These are phyloP conservation scores for Octonoba sinensis DNA, from an alignment of 2,888 invertebrate species.

Conservation along the genomic window DNA sequence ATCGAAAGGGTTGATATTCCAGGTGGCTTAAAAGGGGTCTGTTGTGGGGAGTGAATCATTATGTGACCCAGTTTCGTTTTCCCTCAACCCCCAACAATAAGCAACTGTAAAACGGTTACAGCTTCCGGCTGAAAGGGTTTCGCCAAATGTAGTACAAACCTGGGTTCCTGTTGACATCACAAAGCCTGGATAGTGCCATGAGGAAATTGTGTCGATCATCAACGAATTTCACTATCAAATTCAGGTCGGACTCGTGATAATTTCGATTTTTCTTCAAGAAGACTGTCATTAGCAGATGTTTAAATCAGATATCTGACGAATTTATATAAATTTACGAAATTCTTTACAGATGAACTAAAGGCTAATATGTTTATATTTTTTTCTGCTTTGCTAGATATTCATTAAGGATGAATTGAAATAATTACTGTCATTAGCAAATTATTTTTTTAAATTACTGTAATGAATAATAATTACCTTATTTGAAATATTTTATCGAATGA, in stretches of 20 bases:
- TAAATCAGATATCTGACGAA: too few species aligned
- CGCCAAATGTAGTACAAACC: constrained; percentile 39
- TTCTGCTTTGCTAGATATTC: too few species aligned
- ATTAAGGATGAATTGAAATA: too few species aligned
- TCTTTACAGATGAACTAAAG: too few species aligned
- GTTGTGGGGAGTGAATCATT: constrained; percentile 42
- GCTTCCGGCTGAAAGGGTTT: constrained; percentile 38
- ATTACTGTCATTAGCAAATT: too few species aligned
- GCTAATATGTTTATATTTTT: too few species aligned
- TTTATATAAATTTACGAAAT: too few species aligned
- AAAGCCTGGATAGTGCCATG: neutral
- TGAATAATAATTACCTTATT: too few species aligned
- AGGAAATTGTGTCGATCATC: constrained; percentile 13
- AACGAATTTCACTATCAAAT: constrained; percentile 15
- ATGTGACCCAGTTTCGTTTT: constrained; percentile 46
- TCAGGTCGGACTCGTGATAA: neutral
- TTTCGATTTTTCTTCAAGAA: constrained; percentile 8
- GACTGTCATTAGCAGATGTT: neutral
- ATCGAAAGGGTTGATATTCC: constrained; percentile 49
- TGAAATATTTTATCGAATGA: too few species aligned
- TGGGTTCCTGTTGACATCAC: constrained; percentile 5
- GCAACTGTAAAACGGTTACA: constrained; percentile 26
- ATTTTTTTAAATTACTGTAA: too few species aligned
- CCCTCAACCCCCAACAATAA: constrained; percentile 40
- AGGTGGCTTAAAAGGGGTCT: constrained; percentile 47